Evolutionary conservation across 1,140 invertebrate species (phyloP).

Genomic region (Drosophila trapezifrons): DNA sequence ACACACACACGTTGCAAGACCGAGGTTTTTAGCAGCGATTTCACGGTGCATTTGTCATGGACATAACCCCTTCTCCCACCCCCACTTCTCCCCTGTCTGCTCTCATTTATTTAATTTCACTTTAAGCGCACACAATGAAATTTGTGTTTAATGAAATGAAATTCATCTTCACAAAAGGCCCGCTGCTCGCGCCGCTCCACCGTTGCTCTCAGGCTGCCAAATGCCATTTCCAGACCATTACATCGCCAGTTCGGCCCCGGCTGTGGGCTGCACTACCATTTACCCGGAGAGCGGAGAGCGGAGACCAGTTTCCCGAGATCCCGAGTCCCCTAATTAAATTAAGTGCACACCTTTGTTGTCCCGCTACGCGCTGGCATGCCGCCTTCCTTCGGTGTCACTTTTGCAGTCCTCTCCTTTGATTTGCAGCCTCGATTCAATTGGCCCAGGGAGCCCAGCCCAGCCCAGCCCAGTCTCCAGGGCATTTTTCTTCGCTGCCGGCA

Average conservation of each 20-base stretch:
- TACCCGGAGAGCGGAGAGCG: conserved; percentile 1
- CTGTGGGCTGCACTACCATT: conserved; percentile 12
- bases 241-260: conserved; percentile 36
- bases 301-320: conserved; percentile 9
- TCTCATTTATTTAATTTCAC: conserved; percentile 75
- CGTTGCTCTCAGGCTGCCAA: conserved; percentile 47
- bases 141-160: conserved; percentile 79
- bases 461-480: neutral
- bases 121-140: conserved; percentile 72
- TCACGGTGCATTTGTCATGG: conserved; percentile 69
- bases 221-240: conserved; percentile 79
- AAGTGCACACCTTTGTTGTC: conserved; percentile 76
- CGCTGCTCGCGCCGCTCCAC: conserved; percentile 3
- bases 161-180: conserved; percentile 68
- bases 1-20: conserved; percentile 11
- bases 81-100: conserved; percentile 5
- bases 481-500: conserved; percentile 25
- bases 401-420: conserved; percentile 25
- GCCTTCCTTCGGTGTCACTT: conserved; percentile 7
- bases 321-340: conserved; percentile 69
- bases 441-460: conserved; percentile 28
- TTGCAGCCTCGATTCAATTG: conserved; percentile 41
- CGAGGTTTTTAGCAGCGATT: conserved; percentile 61
- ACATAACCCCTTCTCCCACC: conserved; percentile 23
- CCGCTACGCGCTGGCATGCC: conserved; percentile 60